A percentile compares a stretch with the other conserved stretches of the same genome.
Conservation (phyloP, 2,113 vertebrate species). For the Thamnophis sirtalis region DNA sequence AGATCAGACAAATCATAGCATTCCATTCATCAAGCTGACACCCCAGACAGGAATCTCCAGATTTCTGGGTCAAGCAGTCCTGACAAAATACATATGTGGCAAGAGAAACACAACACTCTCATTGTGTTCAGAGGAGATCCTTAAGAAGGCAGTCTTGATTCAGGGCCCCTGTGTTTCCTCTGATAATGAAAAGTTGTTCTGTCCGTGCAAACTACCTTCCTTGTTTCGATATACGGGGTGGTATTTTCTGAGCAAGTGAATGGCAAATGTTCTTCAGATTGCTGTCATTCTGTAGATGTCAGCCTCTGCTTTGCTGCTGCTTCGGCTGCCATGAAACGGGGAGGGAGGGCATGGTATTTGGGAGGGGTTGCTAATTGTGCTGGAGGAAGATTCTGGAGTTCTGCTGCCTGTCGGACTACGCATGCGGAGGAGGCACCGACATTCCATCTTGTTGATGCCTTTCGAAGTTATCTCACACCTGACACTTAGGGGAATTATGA, state of each 20-base stretch:
- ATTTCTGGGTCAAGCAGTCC: neutral
- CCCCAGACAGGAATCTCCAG: neutral
- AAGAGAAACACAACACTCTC: neutral
- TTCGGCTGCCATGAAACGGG: too few relatives aligned
- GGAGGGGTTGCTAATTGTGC: too few relatives aligned
- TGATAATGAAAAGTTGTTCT: neutral
- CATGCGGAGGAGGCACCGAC: too few relatives aligned
- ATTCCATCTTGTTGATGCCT: too few relatives aligned
- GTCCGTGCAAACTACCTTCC: neutral
- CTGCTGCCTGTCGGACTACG: too few relatives aligned
- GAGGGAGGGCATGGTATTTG: too few relatives aligned
- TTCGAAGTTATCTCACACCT: too few relatives aligned
- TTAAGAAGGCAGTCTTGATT: neutral
- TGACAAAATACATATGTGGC: neutral
- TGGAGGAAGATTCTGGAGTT: too few relatives aligned
- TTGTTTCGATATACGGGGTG: neutral
- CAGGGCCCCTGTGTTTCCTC: neutral
- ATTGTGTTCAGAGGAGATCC: neutral
- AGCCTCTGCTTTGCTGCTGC: too few relatives aligned
- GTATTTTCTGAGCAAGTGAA: neutral
- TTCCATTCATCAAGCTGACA: slow-evolving; percentile 2
- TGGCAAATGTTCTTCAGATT: neutral
- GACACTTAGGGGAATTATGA: too few relatives aligned
- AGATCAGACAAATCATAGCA: neutral
- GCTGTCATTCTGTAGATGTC: too few relatives aligned